Evolutionary conservation across 2,113 vertebrate species (phyloP).

Genomic region (Dinomys branickii): DNA sequence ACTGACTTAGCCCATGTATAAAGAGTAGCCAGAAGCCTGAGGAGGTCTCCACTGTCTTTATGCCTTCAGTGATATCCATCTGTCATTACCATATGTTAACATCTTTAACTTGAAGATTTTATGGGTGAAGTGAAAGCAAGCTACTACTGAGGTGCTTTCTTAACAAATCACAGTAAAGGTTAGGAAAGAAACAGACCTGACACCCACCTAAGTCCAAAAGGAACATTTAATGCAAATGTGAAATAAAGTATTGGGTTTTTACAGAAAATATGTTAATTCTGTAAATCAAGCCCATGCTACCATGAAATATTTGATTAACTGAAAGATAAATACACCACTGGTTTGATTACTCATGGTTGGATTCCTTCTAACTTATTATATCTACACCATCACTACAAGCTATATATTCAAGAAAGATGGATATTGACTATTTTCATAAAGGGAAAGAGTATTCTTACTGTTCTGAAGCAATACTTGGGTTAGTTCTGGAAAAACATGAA

Average conservation of each 20-base stretch:
- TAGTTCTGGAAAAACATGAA: background rate
- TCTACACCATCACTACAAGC: background rate
- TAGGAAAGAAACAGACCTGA: background rate
- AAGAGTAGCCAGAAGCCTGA: background rate
- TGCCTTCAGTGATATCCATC: conserved; percentile 11
- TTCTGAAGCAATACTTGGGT: background rate
- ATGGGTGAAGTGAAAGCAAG: background rate
- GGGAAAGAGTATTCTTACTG: background rate
- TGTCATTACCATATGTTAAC: conserved; percentile 24
- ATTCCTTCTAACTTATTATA: background rate
- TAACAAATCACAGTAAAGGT: background rate
- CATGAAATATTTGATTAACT: background rate
- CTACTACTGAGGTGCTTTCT: background rate
- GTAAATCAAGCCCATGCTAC: background rate
- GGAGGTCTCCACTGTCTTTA: background rate
- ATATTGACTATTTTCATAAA: background rate
- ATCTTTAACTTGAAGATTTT: background rate
- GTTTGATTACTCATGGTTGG: background rate
- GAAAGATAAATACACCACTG: background rate
- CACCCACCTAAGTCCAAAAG: background rate
- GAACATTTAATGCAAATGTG: background rate
- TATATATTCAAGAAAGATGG: background rate
- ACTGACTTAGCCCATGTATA: background rate
- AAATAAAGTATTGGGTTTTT: background rate
- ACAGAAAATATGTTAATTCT: background rate